Evolutionary conservation across 1,140 invertebrate genomes (phyloP), one percentile per base, ranked within the genome.

Genomic region (Phthorimaea operculella): DNA sequence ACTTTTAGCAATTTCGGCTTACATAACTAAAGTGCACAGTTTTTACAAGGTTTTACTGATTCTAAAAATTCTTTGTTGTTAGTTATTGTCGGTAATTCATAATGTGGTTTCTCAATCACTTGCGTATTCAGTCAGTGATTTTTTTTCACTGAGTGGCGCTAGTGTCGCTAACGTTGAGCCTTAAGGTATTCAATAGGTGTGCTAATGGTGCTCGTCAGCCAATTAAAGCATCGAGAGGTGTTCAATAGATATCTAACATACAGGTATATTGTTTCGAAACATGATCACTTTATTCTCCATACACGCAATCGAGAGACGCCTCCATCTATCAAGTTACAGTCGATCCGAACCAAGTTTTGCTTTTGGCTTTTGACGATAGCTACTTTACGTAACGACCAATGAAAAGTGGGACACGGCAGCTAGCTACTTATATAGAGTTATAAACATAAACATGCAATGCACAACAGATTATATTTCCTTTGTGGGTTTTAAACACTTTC

Each of bases 321-420:
- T 28, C 44, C 50, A 57, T 57, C 52, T 52, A 57, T 61, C 33
- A 54, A 54, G 55, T 57, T 44, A 45, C 49, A 21, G 60, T 64
- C 63, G 63, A 66, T 64, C 60, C 54, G 54, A 63, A 66, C 66
- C 60, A 57, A 56, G 59, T 59, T 61, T 64, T 58, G 53, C 36
- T 45, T 49, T 54, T 55, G 53, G 50, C 49, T 49, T 54, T 62
- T 60, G 60, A 59, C 62, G 64, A 64, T 78, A 70, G 61, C 59
- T 49, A 34, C 51, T 50, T 73, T 74, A 72, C 63, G 64, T 66
- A 74, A 76, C 58, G 52, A 15, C 51, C 16, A 44, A 57, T 45
- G 55, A 70, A 72, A 76, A 71, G 75, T 78, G 52, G 73, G 67
- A 74, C 70, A 67, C 63, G 60, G 63, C 72, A 61, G 16, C 44